Conservation (phyloP, 2,888 invertebrate species). For the Phaedon cochleariae region DNA sequence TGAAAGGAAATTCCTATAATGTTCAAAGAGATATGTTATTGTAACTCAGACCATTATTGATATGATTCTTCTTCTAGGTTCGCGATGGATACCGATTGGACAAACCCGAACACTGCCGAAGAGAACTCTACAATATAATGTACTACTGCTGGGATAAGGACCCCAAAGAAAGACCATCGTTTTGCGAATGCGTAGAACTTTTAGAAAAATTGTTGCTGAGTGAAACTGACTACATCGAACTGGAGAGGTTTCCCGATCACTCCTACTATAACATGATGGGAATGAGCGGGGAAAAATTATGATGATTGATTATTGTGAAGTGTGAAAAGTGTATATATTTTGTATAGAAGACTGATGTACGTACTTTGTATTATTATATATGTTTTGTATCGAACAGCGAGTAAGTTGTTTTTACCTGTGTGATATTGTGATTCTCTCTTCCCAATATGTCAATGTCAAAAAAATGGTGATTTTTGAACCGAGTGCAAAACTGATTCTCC, state of each 20-base stretch:
- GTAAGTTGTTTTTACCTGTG: too few species aligned
- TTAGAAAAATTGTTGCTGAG: constrained; percentile 85
- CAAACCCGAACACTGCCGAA: constrained; percentile 92
- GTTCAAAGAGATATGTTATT: too few species aligned
- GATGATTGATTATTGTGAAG: constrained; percentile 20
- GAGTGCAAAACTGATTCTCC: too few species aligned
- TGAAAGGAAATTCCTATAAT: too few species aligned
- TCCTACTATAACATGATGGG: constrained; percentile 89
- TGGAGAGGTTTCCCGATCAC: constrained; percentile 92
- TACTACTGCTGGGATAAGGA: constrained; percentile 95
- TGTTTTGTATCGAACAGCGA: neutral
- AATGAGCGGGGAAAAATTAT: constrained; percentile 83
- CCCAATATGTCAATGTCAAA: too few species aligned
- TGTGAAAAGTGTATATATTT: neutral
- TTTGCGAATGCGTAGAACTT: constrained; percentile 81
- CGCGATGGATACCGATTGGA: constrained; percentile 90
- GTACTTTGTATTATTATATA: neutral
- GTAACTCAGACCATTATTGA: too few species aligned
- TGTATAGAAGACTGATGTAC: constrained; percentile 12
- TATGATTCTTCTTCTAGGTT: constrained; percentile 72
- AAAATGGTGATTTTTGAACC: too few species aligned
- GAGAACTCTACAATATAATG: constrained; percentile 94
- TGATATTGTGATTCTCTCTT: too few species aligned
- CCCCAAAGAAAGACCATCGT: constrained; percentile 83
- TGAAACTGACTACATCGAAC: constrained; percentile 92